Evolutionary conservation across 2,888 invertebrate species (phyloP), one percentile per base, ranked within the genome.

Genomic region (Belgica antarctica): DNA sequence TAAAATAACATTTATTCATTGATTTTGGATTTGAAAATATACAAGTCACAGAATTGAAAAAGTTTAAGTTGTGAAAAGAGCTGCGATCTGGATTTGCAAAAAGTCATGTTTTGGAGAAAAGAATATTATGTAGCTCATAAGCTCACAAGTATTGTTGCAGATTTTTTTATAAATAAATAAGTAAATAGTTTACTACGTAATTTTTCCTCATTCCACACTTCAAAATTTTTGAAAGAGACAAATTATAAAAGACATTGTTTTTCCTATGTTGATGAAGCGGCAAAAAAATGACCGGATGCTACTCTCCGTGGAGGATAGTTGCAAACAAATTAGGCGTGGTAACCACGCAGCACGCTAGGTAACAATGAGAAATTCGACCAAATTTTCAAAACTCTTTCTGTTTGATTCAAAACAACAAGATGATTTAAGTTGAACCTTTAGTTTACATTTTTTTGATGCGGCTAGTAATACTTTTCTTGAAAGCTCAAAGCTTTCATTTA

Each of bases 291-390:
- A 81, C 85, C 77, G 85, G 87, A 81, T 89, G 89, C 87, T 90
- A 90, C 86, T 90, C 90, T 81, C 93, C 92, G 84, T 94, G 93
- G 93, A 89, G 92, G 79, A 89, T 92, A 83, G 93, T 93, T 82
- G 93, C 93, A 82, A 92, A 90, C 83, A 93, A 92, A 83, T 89
- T 93, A 81, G 92, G 93, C 87, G 92, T 94, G 84, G 93, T 92
- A 81, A n/a, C n/a, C n/a, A 81, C 80, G 74, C 74, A 71, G 74
- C 74, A 77, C 74, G 75, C 75, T 75, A 75, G 76, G 76, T 76
- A 76, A 75, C 73, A 73, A 68, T 31, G 12, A 17, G 25, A 7
- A 8, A 62, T 22, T n/a, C 10, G 22, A 62, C 2, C 52, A 19
- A 69, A n/a, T 52, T 52, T 22, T n/a, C 52, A 52, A 41, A 41